Percentiles rank a stretch among this genome's conserved stretches.
Conservation (phyloP, 1,140 invertebrate genomes). For the Penaeus chinensis region DNA sequence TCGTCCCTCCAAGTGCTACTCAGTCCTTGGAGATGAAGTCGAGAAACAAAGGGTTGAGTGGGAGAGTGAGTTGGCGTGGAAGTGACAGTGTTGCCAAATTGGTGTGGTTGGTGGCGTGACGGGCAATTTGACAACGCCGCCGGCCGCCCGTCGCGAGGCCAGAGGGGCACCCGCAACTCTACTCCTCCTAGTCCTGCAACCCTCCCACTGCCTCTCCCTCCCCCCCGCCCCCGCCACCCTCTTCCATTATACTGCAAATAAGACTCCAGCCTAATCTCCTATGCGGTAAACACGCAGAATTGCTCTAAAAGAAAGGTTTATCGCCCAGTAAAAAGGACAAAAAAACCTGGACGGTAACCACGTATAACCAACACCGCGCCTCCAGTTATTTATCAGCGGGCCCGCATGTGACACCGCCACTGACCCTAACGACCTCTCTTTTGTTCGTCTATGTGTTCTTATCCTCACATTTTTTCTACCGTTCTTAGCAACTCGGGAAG, state of each 20-base stretch:
- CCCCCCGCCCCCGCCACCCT: neutral
- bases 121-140: slow-evolving; percentile 62
- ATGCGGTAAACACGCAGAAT: no score
- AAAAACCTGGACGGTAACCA: no score
- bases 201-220: neutral
- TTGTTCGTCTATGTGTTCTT: slow-evolving; percentile 8
- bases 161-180: slow-evolving; percentile 54
- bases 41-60: slow-evolving; percentile 56
- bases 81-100: slow-evolving; percentile 62
- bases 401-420: slow-evolving; percentile 31
- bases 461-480: neutral
- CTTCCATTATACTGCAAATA: no score
- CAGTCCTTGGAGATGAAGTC: slow-evolving; percentile 21
- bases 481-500: neutral
- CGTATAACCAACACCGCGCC: no score
- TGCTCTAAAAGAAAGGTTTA: no score
- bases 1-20: neutral
- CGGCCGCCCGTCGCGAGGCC: slow-evolving; percentile 56
- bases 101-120: slow-evolving; percentile 53
- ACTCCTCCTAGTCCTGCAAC: slow-evolving; percentile 17
- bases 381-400: neutral
- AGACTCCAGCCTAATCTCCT: no score
- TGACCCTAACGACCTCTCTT: neutral
- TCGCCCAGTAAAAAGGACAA: no score
- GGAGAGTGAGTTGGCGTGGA: slow-evolving; percentile 56